These are phyloP conservation scores for Chelon auratus DNA, from an alignment of 2,797 vertebrate species.

Conservation along the genomic window DNA sequence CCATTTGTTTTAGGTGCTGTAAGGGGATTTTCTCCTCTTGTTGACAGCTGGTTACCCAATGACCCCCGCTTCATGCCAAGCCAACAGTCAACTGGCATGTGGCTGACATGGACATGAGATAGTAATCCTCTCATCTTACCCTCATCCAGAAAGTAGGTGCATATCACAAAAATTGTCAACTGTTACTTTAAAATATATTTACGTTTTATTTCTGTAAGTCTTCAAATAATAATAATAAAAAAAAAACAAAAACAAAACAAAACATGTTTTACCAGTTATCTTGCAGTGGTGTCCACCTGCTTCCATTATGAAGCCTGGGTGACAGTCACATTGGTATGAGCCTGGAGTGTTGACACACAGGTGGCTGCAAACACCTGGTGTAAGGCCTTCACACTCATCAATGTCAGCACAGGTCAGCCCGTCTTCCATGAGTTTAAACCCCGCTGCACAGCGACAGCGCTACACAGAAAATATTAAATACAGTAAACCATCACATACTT, in stretches of 20 bases:
- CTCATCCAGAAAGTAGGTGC: neutral
- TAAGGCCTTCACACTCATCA: constrained; percentile 82
- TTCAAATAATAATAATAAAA: neutral
- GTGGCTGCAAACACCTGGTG: constrained; percentile 79
- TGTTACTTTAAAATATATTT: too few relatives aligned
- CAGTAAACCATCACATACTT: neutral
- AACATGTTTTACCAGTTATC: constrained; percentile 82
- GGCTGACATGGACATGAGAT: too few relatives aligned
- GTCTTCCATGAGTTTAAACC: constrained; percentile 77
- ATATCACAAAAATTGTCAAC: neutral
- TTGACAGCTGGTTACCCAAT: too few relatives aligned
- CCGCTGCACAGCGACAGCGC: constrained; percentile 84
- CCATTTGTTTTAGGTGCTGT: neutral
- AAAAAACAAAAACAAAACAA: too few relatives aligned
- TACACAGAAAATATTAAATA: constrained; percentile 48
- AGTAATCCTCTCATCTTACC: neutral
- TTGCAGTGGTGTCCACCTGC: constrained; percentile 85
- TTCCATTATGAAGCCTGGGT: constrained; percentile 85
- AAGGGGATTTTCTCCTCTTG: too few relatives aligned
- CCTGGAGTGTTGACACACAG: constrained; percentile 85
- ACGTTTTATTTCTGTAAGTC: neutral
- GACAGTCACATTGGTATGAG: constrained; percentile 87
- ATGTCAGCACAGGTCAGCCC: constrained; percentile 78
- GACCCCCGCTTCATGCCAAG: too few relatives aligned
- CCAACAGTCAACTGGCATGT: too few relatives aligned